Base-by-base conservation (phyloP, 1,140 invertebrate genomes). In the Drosophila malerkotliana region DNA sequence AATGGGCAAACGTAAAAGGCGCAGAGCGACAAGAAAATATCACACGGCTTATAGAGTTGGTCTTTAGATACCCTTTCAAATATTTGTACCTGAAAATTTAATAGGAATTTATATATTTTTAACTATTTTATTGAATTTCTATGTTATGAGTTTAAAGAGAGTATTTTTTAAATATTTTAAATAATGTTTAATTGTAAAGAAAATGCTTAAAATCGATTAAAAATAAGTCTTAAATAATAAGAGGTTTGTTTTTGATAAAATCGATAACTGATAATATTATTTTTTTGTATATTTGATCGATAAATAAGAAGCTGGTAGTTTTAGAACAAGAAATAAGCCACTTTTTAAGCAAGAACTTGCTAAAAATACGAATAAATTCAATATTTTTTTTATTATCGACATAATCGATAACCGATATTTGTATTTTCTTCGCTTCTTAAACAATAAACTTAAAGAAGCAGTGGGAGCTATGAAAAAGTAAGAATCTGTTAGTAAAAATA, bases 1-100 rank as follows among this genome's bases (percentile, higher is more conserved):
- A 85, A 85, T 85, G 81, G 78, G 39, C 34, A 55, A 67, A 26
- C 53, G 28, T 44, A 44, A 44, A 44, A 44, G 41, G 41, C 41
- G 41, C 41, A 18, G 41, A 18, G 41, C 41, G n/a, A 44, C 48
- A 58, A 48, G 56, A 49, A 39, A n/a, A 44, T 47, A 12, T 7
- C 10, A 3, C 0, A 2, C 0, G 7, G 0, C 4, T 0, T 15
- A 0, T 0, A 30, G 61, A 55, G 52, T 10, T 12, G 12, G 3
- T 10, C 3, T 15, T 0, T 1, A 3, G n/a, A 73, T 67, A n/a
- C 78, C 71, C 69, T n/a, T n/a, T n/a, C 4, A 4, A 44, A 15
- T 18, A 18, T 7, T 1, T 7, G 5, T 28, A 28, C 6, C 26
- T 6, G 26, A 6, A 28, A 28, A 7, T 28, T 28, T 0, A 1